Percentiles rank a stretch among this genome's conserved stretches.
Conservation (phyloP, 2,797 vertebrate species). For the Heliangelus exortis region DNA sequence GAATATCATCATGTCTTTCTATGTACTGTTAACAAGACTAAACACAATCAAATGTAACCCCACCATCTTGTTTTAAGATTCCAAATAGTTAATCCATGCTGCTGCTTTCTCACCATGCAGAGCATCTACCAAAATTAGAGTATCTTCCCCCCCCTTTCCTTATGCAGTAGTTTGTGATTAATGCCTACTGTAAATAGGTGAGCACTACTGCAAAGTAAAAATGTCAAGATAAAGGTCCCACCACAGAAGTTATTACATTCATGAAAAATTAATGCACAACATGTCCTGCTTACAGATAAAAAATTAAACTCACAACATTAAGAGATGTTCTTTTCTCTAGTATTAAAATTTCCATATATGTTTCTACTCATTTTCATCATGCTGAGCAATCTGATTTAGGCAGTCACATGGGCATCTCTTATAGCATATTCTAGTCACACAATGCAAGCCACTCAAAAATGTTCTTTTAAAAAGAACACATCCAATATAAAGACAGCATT, state of each 20-base stretch:
- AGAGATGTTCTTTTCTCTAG: background rate
- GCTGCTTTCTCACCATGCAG: background rate
- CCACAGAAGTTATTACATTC: background rate
- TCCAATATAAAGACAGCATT: background rate
- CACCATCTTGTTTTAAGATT: background rate
- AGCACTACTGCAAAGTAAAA: background rate
- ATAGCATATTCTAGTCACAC: background rate
- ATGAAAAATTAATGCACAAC: background rate
- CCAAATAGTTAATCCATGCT: background rate
- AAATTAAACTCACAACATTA: background rate
- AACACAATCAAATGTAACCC: background rate
- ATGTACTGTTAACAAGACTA: background rate
- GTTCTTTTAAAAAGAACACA: background rate
- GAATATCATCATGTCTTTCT: background rate
- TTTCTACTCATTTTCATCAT: background rate
- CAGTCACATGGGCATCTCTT: background rate
- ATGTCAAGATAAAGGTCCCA: background rate
- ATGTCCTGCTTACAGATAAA: background rate
- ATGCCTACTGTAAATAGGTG: background rate
- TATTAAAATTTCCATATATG: background rate
- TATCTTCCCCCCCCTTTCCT: background rate
- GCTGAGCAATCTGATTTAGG: background rate
- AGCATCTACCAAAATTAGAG: background rate
- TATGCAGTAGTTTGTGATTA: background rate
- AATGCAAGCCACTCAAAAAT: background rate